These are phyloP conservation scores for Saguinus imperator DNA, from an alignment of 2,113 vertebrate genomes.

Conservation along the genomic window DNA sequence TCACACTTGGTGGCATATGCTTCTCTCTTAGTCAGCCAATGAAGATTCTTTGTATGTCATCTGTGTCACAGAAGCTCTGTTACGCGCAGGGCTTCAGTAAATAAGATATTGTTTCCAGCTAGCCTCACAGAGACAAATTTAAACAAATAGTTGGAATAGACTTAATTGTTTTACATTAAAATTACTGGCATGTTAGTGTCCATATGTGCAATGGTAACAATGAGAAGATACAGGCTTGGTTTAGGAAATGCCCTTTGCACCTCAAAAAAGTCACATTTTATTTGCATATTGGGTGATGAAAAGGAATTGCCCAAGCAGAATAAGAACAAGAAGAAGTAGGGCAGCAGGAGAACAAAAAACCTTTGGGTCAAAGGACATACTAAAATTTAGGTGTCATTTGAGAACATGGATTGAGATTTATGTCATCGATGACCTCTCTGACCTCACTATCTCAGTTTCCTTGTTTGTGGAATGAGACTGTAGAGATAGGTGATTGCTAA, in stretches of 20 bases:
- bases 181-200: not conserved
- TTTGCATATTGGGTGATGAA: not conserved
- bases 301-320: not conserved
- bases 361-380: not conserved
- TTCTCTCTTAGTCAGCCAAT: not conserved
- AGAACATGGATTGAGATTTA: not conserved
- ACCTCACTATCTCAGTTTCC: not conserved
- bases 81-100: not conserved
- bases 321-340: not conserved
- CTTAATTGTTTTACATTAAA: not conserved
- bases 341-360: not conserved
- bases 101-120: not conserved
- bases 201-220: not conserved
- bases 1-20: not conserved
- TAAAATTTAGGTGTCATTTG: not conserved
- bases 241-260: not conserved
- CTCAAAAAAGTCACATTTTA: not conserved
- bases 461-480: not conserved
- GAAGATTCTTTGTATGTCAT: not conserved
- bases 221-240: not conserved
- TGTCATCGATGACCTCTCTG: not conserved
- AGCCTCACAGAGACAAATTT: not conserved
- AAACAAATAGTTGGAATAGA: not conserved
- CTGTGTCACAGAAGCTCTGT: not conserved
- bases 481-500: not conserved